Percentiles rank a stretch among this genome's conserved stretches.
These are phyloP conservation scores for Athetis lepigone DNA, from an alignment of 2,888 invertebrate species.

Conservation along the genomic window DNA sequence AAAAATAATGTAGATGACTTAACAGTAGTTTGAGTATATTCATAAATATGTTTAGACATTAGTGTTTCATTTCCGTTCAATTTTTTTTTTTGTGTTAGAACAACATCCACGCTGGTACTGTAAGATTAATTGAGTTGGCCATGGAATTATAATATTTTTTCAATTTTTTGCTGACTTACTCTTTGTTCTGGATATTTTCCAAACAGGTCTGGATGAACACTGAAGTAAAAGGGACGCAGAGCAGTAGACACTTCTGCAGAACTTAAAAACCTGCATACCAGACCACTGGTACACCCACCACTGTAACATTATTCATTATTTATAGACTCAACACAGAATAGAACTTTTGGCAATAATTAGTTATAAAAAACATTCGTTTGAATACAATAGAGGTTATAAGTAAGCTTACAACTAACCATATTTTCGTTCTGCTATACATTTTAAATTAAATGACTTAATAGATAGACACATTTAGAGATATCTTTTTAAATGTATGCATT, in stretches of 20 bases:
- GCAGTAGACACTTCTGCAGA: constrained; percentile 97
- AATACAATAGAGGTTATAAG: background rate
- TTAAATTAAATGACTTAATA: constrained; percentile 46
- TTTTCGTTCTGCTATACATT: constrained; percentile 86
- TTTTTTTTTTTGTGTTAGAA: background rate
- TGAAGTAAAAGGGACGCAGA: constrained; percentile 97
- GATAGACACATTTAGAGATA: constrained; percentile 30
- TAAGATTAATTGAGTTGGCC: background rate
- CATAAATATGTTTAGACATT: background rate
- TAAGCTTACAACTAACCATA: constrained; percentile 72
- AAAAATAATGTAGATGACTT: background rate
- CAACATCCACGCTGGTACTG: no score
- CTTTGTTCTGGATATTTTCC: constrained; percentile 97
- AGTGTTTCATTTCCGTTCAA: background rate
- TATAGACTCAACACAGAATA: background rate
- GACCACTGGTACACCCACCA: constrained; percentile 70
- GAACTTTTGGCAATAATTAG: background rate
- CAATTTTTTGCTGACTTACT: constrained; percentile 85
- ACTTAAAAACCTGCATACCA: constrained; percentile 89
- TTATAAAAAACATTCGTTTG: background rate
- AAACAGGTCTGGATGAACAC: constrained; percentile 98
- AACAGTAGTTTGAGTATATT: background rate
- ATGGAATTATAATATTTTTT: background rate
- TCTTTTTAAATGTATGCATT: constrained; percentile 65
- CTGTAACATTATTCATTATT: constrained; percentile 55